A percentile compares a stretch with the other conserved stretches of the same genome.
phyloP scores from a whole-genome alignment of 1,140 invertebrate species.

The Drosophila yakuba region DNA sequence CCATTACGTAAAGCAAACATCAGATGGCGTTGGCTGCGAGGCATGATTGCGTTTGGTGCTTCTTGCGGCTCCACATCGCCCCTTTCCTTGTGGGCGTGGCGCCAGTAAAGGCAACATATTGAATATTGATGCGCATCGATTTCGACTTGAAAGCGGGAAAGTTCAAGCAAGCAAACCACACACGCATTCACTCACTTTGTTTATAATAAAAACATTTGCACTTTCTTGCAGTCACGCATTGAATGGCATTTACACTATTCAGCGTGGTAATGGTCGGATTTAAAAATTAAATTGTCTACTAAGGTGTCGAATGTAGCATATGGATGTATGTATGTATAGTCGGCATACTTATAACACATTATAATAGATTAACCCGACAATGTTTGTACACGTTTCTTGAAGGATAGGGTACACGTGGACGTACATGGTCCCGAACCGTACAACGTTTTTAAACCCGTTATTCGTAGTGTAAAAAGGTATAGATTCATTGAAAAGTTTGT shows the following conservation, averaged over 20 bases:
- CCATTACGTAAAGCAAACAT: conserved; percentile 82
- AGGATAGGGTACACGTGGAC: no score
- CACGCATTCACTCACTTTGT: conserved; percentile 45
- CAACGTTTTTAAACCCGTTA: no score
- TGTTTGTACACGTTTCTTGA: no score
- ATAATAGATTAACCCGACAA: no score
- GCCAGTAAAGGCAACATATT: conserved; percentile 78
- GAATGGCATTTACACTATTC: conserved; percentile 40
- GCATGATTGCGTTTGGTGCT: conserved; percentile 71
- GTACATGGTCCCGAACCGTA: no score
- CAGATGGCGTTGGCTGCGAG: conserved; percentile 67
- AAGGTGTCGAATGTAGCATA: no score
- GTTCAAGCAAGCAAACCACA: conserved; percentile 45
- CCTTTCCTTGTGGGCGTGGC: conserved; percentile 21
- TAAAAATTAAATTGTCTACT: no score
- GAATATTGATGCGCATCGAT: conserved; percentile 81
- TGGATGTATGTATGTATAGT: no score
- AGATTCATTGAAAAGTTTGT: no score
- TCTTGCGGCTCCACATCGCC: conserved; percentile 15
- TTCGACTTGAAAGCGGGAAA: conserved; percentile 74
- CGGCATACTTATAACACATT: no score
- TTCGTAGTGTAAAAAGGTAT: no score
- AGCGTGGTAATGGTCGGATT: conserved; percentile 14
- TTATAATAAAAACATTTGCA: conserved; percentile 81
- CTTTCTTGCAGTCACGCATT: conserved; percentile 55